Evolutionary conservation across 2,888 invertebrate species (phyloP).

Genomic region (Argyresthia goedartella): DNA sequence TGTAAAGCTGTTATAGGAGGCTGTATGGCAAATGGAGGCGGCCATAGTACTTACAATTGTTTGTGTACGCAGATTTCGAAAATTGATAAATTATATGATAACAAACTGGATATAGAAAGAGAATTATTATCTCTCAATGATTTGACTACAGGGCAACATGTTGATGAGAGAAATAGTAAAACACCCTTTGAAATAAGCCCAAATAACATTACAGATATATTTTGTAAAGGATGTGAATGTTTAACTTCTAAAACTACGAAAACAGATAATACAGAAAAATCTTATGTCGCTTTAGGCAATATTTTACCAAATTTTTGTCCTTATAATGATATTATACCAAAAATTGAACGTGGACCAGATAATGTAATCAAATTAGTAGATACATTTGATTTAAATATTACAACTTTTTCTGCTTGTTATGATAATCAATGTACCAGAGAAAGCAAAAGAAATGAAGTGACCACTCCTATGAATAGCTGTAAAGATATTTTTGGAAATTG

Average conservation of each 20-base stretch:
- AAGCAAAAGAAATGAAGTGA: constrained; percentile 3
- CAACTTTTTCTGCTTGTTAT: not conserved
- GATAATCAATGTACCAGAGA: constrained; percentile 4
- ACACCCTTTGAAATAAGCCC: not conserved
- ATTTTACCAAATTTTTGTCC: too few species aligned
- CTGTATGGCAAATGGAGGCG: constrained; percentile 29
- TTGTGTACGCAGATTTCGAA: constrained; percentile 35
- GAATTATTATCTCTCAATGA: not conserved
- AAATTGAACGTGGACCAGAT: constrained; percentile 34
- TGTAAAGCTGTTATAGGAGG: constrained; percentile 33
- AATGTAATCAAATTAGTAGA: constrained; percentile 48
- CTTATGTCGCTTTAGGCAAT: too few species aligned
- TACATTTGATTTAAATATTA: constrained; percentile 33
- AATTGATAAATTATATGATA: constrained; percentile 18
- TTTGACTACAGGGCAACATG: too few species aligned
- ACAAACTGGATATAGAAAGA: constrained; percentile 6
- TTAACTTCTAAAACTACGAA: constrained; percentile 8
- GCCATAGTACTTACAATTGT: constrained; percentile 23
- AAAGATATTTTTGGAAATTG: constrained; percentile 52
- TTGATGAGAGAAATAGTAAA: not conserved
- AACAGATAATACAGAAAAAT: not conserved
- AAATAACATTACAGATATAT: not conserved
- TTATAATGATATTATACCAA: constrained; percentile 16
- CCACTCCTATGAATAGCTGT: constrained; percentile 42
- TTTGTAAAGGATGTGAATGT: not conserved